phyloP scores from a whole-genome alignment of 2,888 invertebrate genomes.

The Mellilla xanthometata region DNA sequence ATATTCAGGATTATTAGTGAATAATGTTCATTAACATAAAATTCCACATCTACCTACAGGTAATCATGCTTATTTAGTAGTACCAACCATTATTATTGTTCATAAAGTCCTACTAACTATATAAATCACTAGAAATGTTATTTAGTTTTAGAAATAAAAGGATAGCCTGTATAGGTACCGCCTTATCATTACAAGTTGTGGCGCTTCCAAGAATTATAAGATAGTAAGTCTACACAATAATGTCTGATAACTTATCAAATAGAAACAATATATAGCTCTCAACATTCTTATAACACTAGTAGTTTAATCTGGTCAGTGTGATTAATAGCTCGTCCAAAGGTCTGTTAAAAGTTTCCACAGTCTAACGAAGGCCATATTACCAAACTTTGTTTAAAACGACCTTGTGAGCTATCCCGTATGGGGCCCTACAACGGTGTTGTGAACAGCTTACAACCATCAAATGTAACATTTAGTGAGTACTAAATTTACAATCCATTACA shows the following conservation, averaged over 20 bases:
- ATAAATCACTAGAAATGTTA: no score
- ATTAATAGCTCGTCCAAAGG: not conserved
- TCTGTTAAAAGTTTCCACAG: not conserved
- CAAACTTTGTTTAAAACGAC: slow-evolving; percentile 12
- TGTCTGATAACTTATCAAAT: slow-evolving; percentile 22
- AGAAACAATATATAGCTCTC: slow-evolving; percentile 2
- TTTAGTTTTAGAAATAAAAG: no score
- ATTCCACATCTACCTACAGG: no score
- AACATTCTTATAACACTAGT: not conserved
- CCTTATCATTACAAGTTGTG: slow-evolving; percentile 7
- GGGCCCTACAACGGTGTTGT: slow-evolving; percentile 7
- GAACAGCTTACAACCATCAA: not conserved
- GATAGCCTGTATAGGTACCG: no score
- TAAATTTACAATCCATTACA: not conserved
- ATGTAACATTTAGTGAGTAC: slow-evolving; percentile 15
- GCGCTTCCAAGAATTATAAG: slow-evolving; percentile 12
- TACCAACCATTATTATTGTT: no score
- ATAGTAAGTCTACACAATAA: not conserved
- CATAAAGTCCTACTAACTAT: no score
- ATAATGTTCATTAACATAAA: no score
- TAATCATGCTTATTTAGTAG: no score
- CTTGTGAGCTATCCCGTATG: slow-evolving; percentile 14
- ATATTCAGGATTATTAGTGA: no score
- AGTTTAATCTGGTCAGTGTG: slow-evolving; percentile 2
- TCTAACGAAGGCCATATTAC: slow-evolving; percentile 2